Evolutionary conservation across 2,888 invertebrate genomes (phyloP).

Genomic region (Tanytarsus gracilentus): DNA sequence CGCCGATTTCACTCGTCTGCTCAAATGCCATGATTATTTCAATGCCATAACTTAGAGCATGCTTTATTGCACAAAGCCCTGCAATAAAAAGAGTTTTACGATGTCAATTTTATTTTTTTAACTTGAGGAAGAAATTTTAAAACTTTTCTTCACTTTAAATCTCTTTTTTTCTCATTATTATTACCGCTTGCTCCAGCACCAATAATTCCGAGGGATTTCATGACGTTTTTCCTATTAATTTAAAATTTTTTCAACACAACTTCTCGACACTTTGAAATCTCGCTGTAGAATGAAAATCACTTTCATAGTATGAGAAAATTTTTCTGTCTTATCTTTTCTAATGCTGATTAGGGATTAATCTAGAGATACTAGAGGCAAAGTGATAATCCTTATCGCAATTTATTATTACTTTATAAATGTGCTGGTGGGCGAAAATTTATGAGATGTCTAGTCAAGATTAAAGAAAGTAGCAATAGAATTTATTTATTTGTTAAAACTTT

Average conservation of each 20-base stretch:
- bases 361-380: too few species aligned
- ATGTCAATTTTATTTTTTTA: neutral
- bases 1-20: conserved; percentile 61
- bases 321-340: neutral
- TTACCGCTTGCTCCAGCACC: conserved; percentile 17
- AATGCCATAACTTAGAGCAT: conserved; percentile 45
- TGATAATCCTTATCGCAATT: too few species aligned
- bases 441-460: too few species aligned
- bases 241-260: neutral
- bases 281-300: neutral
- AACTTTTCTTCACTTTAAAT: too few species aligned
- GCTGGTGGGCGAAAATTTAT: too few species aligned
- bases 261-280: too few species aligned
- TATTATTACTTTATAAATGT: too few species aligned
- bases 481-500: too few species aligned
- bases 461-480: too few species aligned
- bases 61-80: conserved; percentile 66
- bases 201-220: conserved; percentile 1
- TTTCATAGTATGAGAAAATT: neutral
- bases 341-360: too few species aligned
- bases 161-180: too few species aligned
- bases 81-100: conserved; percentile 41
- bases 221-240: neutral
- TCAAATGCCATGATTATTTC: conserved; percentile 58
- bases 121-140: neutral